These are phyloP conservation scores for Iguana delicatissima DNA, from an alignment of 2,797 vertebrate genomes.

Conservation along the genomic window DNA sequence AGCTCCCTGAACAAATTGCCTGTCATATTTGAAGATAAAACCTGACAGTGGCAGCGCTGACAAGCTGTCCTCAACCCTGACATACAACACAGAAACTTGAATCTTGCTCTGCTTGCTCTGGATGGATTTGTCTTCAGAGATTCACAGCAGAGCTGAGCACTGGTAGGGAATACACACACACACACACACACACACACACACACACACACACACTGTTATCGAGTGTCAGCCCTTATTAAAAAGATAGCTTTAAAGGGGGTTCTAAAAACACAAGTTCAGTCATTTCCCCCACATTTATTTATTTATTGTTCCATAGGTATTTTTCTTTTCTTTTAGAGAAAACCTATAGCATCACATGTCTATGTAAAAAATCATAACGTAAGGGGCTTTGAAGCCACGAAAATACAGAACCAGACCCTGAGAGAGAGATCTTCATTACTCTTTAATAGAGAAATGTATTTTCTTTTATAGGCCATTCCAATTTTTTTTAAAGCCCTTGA, in stretches of 20 bases:
- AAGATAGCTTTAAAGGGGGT: conserved; percentile 36
- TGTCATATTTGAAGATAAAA: conserved; percentile 75
- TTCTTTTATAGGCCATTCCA: conserved; percentile 46
- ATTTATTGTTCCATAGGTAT: neutral
- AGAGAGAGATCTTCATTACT: conserved; percentile 48
- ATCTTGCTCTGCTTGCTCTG: conserved; percentile 65
- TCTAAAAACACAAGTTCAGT: neutral
- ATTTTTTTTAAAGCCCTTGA: neutral
- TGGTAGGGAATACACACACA: conserved; percentile 60
- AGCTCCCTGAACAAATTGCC: conserved; percentile 73
- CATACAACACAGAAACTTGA: conserved; percentile 58
- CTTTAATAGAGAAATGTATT: conserved; percentile 48
- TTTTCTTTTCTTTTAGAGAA: neutral
- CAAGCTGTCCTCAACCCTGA: conserved; percentile 69
- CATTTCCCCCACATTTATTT: conserved; percentile 39
- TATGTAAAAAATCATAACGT: conserved; percentile 43
- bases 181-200: conserved; percentile 1
- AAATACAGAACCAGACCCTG: conserved; percentile 27
- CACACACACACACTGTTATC: conserved; percentile 55
- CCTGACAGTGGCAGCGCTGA: conserved; percentile 70
- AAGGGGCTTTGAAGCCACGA: conserved; percentile 56
- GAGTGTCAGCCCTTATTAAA: conserved; percentile 66
- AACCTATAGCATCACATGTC: neutral
- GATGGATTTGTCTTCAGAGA: conserved; percentile 72
- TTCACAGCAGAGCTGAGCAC: conserved; percentile 57